A percentile compares a stretch with the other conserved stretches of the same genome.
These are phyloP conservation scores for Genyomyrus donnyi DNA, from an alignment of 2,113 vertebrate species.

Conservation along the genomic window DNA sequence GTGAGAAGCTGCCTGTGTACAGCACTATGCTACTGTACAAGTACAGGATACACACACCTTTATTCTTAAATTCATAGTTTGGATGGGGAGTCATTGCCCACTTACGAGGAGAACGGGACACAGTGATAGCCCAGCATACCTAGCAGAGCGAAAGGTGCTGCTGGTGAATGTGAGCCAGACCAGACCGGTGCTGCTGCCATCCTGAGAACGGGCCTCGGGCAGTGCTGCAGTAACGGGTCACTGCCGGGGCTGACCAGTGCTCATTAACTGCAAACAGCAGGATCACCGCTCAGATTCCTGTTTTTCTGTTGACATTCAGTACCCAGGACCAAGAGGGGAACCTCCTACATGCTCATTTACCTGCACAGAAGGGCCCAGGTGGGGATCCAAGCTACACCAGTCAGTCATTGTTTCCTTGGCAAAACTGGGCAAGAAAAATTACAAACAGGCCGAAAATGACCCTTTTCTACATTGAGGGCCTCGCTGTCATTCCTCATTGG, in stretches of 20 bases:
- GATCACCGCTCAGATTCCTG: background rate
- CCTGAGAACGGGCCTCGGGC: background rate
- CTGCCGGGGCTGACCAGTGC: background rate
- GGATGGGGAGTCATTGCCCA: background rate
- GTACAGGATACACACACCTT: background rate
- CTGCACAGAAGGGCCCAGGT: background rate
- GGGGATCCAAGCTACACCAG: background rate
- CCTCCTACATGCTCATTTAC: background rate
- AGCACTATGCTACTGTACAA: background rate
- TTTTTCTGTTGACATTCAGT: background rate
- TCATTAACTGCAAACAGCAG: background rate
- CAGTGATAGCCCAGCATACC: background rate
- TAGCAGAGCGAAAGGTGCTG: background rate
- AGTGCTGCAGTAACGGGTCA: background rate
- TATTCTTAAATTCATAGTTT: background rate
- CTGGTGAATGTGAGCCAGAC: background rate
- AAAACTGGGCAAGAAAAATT: background rate
- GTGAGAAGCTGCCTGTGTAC: background rate
- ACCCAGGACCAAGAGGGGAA: background rate
- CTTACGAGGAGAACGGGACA: background rate
- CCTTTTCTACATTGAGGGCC: background rate
- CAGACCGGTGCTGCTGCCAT: background rate
- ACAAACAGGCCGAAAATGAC: background rate
- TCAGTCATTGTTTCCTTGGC: background rate
- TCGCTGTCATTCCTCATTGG: background rate